These are phyloP conservation scores for Digitonthophagus gazella DNA, from an alignment of 2,888 invertebrate species.

Conservation along the genomic window DNA sequence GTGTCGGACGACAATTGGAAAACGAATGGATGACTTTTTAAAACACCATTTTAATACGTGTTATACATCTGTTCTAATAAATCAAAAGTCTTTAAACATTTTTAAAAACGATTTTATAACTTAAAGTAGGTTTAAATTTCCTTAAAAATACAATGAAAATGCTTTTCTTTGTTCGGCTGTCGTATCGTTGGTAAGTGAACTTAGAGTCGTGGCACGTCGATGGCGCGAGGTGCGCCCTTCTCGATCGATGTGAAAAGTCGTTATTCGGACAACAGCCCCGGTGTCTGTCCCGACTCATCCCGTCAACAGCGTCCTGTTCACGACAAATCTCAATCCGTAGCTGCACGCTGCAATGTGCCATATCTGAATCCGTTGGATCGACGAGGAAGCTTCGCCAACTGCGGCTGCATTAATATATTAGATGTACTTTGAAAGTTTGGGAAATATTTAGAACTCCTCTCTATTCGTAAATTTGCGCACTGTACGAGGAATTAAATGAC, in stretches of 20 bases:
- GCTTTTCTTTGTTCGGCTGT: neutral
- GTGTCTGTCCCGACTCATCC: constrained; percentile 30
- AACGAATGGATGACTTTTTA: neutral
- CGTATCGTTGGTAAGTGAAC: neutral
- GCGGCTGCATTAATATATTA: neutral
- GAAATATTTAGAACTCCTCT: neutral
- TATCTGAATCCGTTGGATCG: neutral
- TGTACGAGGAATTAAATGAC: neutral
- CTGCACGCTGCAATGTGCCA: constrained; percentile 8
- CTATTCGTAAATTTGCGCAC: neutral
- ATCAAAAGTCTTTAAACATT: neutral
- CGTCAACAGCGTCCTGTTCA: constrained; percentile 32
- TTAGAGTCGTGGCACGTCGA: neutral
- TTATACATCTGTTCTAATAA: neutral
- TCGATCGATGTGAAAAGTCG: constrained; percentile 46
- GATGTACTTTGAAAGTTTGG: neutral
- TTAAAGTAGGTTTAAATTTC: too few relatives aligned
- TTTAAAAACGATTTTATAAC: neutral
- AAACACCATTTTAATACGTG: neutral
- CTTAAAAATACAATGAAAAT: neutral
- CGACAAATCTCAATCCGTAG: constrained; percentile 35
- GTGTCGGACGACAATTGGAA: neutral
- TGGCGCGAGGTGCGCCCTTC: neutral
- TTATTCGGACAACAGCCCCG: constrained; percentile 51
- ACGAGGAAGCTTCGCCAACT: neutral